Conservation (phyloP, 2,888 invertebrate species). For the Cantharis lateralis region DNA sequence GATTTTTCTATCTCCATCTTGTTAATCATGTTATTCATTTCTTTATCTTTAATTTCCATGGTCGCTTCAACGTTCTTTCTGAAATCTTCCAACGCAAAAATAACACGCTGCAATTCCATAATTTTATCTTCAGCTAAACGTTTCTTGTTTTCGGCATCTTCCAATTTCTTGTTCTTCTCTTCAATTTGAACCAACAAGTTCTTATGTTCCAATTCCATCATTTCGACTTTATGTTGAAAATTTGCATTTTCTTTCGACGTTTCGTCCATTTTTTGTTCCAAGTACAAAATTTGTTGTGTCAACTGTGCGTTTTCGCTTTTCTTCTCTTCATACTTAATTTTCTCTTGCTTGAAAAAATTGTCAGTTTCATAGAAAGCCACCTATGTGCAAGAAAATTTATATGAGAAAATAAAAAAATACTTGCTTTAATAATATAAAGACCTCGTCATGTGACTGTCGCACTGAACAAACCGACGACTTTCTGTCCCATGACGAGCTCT, state of each 20-base stretch:
- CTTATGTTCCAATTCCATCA: slow-evolving; percentile 26
- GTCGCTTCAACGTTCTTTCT: slow-evolving; percentile 36
- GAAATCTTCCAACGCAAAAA: slow-evolving; percentile 38
- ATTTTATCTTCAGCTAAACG: slow-evolving; percentile 36
- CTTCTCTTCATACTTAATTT: slow-evolving; percentile 19
- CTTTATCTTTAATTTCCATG: slow-evolving; percentile 44
- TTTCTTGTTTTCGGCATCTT: slow-evolving; percentile 47
- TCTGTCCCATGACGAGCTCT: neutral
- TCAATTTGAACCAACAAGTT: slow-evolving; percentile 8
- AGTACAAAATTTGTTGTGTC: neutral
- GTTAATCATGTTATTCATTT: slow-evolving; percentile 46
- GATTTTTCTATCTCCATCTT: slow-evolving; percentile 46
- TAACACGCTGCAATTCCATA: slow-evolving; percentile 22
- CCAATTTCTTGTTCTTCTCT: slow-evolving; percentile 27
- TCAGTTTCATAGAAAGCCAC: slow-evolving; percentile 29
- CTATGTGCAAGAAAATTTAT: neutral
- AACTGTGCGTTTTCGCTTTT: slow-evolving; percentile 7
- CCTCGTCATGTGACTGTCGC: neutral
- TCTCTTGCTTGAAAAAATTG: slow-evolving; percentile 25
- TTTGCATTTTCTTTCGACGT: slow-evolving; percentile 24
- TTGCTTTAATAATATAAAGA: neutral
- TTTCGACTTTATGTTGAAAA: slow-evolving; percentile 46
- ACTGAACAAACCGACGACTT: neutral
- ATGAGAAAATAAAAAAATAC: neutral
- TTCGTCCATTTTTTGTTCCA: slow-evolving; percentile 2